Percentiles rank a stretch among this genome's conserved stretches.
Conservation (phyloP, 2,113 vertebrate species). For the Carlito syrichta region DNA sequence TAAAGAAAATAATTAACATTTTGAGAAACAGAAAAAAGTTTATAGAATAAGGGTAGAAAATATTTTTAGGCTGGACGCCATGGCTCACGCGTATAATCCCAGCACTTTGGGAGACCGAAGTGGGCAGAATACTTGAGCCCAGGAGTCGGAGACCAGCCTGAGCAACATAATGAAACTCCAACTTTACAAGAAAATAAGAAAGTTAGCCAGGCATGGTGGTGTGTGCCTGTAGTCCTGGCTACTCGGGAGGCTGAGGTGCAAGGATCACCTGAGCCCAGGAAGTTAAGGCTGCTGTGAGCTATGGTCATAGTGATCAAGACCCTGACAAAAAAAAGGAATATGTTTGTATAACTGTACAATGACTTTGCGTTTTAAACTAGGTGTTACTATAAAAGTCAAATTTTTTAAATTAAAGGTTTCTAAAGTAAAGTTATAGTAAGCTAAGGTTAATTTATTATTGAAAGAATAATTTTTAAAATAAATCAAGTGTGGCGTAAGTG, state of each 20-base stretch:
- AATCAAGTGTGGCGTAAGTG: neutral
- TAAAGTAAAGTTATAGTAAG: neutral
- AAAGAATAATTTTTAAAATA: neutral
- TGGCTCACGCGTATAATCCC: neutral
- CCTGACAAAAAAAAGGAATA: neutral
- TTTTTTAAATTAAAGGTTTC: neutral
- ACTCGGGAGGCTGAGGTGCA: too few relatives aligned
- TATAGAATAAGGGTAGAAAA: too few relatives aligned
- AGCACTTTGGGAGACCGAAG: neutral
- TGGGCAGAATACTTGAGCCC: neutral
- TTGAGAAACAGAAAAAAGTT: too few relatives aligned
- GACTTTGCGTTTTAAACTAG: neutral
- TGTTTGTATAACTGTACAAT: neutral
- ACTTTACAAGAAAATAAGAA: too few relatives aligned
- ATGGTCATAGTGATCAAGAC: neutral
- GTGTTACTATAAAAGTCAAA: neutral
- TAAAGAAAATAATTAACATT: too few relatives aligned
- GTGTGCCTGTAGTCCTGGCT: too few relatives aligned
- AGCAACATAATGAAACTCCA: too few relatives aligned
- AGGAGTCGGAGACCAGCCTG: too few relatives aligned
- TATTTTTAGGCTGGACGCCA: neutral
- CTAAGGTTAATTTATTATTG: neutral
- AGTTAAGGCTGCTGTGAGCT: too few relatives aligned
- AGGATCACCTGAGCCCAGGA: too few relatives aligned
- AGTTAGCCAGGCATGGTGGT: too few relatives aligned